A percentile compares a stretch with the other conserved stretches of the same genome.
phyloP scores from a whole-genome alignment of 2,113 vertebrate species.

The Diphyllodes magnificus region DNA sequence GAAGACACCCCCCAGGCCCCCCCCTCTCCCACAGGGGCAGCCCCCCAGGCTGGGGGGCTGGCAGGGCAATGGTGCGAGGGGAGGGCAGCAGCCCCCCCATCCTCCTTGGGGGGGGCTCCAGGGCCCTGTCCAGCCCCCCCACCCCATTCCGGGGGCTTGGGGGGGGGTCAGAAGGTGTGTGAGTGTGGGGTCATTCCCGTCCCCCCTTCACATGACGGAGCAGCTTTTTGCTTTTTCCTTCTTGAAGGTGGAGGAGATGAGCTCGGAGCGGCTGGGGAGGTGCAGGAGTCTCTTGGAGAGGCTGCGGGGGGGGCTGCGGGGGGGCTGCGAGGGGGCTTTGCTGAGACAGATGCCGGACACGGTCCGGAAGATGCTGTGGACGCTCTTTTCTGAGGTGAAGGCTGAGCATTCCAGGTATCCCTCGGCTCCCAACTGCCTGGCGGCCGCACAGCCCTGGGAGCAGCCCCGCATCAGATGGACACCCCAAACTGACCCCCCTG shows the following conservation, averaged over 20 bases:
- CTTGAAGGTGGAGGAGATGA: slow-evolving; percentile 88
- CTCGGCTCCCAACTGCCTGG: no score
- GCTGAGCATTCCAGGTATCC: no score
- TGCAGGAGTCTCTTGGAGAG: slow-evolving; percentile 90
- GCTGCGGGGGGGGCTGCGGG: slow-evolving; percentile 79
- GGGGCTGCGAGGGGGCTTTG: slow-evolving; percentile 67
- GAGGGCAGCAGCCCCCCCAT: background rate
- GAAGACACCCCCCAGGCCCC: background rate
- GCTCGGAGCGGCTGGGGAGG: slow-evolving; percentile 84
- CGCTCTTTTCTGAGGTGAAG: no score
- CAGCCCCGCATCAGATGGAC: no score
- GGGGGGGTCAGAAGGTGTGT: background rate
- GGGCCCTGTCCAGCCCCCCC: background rate
- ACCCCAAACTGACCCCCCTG: no score
- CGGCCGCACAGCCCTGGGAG: no score
- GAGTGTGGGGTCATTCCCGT: background rate
- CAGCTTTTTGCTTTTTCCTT: slow-evolving; percentile 93
- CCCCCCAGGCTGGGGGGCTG: slow-evolving; percentile 12
- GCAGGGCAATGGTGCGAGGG: background rate
- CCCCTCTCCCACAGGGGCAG: background rate
- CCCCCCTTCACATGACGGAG: slow-evolving; percentile 85
- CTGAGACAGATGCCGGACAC: slow-evolving; percentile 81
- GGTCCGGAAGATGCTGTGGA: no score
- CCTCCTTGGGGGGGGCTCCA: background rate
- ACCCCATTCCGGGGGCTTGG: background rate